Percentiles rank a stretch among this genome's conserved stretches.
phyloP scores from a whole-genome alignment of 2,888 invertebrate species.

The Nowickia ferox region DNA sequence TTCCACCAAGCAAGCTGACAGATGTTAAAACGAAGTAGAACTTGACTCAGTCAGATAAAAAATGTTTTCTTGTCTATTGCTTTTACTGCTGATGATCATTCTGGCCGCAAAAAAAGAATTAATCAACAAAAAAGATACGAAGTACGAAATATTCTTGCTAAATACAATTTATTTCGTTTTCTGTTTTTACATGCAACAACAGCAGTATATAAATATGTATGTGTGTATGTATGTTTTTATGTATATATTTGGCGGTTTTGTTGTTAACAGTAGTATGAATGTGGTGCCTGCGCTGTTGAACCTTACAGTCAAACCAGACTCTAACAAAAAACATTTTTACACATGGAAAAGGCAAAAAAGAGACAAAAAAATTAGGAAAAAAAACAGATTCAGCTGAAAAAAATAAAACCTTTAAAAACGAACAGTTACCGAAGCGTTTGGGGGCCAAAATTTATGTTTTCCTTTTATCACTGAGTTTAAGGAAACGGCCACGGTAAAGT shows the following conservation, averaged over 20 bases:
- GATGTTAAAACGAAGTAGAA: background rate
- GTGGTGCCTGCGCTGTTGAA: slow-evolving; percentile 1
- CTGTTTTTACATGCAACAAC: background rate
- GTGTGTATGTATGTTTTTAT: too few relatives aligned
- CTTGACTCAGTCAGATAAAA: background rate
- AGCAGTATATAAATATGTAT: background rate
- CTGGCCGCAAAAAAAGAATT: background rate
- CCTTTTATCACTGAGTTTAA: background rate
- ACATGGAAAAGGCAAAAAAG: background rate
- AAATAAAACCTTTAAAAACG: slow-evolving; percentile 19
- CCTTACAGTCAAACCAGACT: background rate
- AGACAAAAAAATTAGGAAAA: background rate
- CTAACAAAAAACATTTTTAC: slow-evolving; percentile 22
- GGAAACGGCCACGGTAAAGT: background rate
- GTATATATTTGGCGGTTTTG: background rate
- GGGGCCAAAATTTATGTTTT: background rate
- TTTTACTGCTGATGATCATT: background rate
- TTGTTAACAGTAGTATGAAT: slow-evolving; percentile 24
- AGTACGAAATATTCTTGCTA: slow-evolving; percentile 11
- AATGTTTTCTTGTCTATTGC: slow-evolving; percentile 17
- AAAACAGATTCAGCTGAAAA: slow-evolving; percentile 24
- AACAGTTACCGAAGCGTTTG: slow-evolving; percentile 3
- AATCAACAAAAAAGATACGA: slow-evolving; percentile 2
- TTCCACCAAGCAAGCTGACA: slow-evolving; percentile 14
- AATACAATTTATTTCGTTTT: slow-evolving; percentile 7